These are phyloP conservation scores for Drosophila littoralis DNA, from an alignment of 1,140 invertebrate species.

Conservation along the genomic window DNA sequence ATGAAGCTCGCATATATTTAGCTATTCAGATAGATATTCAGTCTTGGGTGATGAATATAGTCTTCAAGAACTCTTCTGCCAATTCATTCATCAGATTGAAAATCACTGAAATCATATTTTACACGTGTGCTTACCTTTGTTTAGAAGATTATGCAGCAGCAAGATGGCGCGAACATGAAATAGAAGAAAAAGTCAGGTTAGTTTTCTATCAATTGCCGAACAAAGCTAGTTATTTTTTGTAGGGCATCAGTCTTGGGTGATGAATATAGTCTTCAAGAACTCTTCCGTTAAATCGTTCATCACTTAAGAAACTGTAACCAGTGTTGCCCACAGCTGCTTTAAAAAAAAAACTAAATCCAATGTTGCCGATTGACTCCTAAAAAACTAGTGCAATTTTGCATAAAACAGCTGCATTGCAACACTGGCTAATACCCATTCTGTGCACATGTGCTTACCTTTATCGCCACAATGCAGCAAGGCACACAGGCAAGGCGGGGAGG, in stretches of 20 bases:
- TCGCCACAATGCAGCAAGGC: background rate
- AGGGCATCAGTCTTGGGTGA: slow-evolving; percentile 81
- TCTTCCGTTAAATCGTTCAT: slow-evolving; percentile 77
- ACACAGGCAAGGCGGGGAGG: background rate
- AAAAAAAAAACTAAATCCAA: too few relatives aligned
- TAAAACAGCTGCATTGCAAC: too few relatives aligned
- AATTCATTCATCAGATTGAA: slow-evolving; percentile 62
- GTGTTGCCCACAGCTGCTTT: too few relatives aligned
- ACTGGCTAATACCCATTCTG: background rate
- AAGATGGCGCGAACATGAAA: slow-evolving; percentile 33
- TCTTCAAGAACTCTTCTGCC: slow-evolving; percentile 84
- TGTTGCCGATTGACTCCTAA: too few relatives aligned
- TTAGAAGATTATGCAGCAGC: background rate
- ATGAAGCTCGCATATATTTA: background rate
- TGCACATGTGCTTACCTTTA: slow-evolving; percentile 52
- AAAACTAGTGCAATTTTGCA: too few relatives aligned
- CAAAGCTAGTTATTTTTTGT: background rate
- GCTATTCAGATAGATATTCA: too few relatives aligned
- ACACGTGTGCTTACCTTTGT: slow-evolving; percentile 39
- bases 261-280: slow-evolving; percentile 85
- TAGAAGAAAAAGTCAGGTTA: slow-evolving; percentile 29
- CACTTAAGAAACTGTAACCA: slow-evolving; percentile 23
- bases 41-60: slow-evolving; percentile 85
- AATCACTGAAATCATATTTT: background rate
- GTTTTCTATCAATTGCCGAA: background rate